These are phyloP conservation scores for Chionomys nivalis DNA, from an alignment of 2,113 vertebrate species.

Conservation along the genomic window DNA sequence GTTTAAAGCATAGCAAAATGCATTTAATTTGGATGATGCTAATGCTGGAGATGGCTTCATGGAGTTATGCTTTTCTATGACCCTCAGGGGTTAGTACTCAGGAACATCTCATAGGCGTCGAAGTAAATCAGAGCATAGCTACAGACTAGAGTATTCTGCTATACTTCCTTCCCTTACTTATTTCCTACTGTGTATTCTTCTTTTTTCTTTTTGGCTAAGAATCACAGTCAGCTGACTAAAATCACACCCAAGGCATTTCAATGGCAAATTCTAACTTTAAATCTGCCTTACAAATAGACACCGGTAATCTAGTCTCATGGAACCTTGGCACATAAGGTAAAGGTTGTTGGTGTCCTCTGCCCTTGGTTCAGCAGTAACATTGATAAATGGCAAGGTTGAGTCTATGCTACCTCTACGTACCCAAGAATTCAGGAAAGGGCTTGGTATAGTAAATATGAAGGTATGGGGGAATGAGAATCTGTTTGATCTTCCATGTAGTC, in stretches of 20 bases:
- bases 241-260: background rate
- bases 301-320: background rate
- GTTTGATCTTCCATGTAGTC: background rate
- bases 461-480: background rate
- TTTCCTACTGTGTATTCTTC: background rate
- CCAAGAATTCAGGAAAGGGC: background rate
- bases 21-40: slow-evolving; percentile 49
- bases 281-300: slow-evolving; percentile 25
- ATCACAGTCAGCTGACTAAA: background rate
- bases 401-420: background rate
- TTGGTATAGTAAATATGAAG: background rate
- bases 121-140: background rate
- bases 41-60: slow-evolving; percentile 37
- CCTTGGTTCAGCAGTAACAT: background rate
- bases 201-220: background rate
- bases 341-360: background rate
- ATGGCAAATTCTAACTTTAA: slow-evolving; percentile 5
- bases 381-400: background rate
- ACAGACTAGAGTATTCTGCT: background rate
- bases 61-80: background rate
- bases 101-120: background rate
- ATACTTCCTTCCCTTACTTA: too few relatives aligned
- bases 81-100: background rate
- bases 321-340: background rate
- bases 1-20: slow-evolving; percentile 60